These are phyloP conservation scores for Isaurus tuberculatus DNA, from an alignment of 92 coral and sea anemone species.

Conservation along the genomic window DNA sequence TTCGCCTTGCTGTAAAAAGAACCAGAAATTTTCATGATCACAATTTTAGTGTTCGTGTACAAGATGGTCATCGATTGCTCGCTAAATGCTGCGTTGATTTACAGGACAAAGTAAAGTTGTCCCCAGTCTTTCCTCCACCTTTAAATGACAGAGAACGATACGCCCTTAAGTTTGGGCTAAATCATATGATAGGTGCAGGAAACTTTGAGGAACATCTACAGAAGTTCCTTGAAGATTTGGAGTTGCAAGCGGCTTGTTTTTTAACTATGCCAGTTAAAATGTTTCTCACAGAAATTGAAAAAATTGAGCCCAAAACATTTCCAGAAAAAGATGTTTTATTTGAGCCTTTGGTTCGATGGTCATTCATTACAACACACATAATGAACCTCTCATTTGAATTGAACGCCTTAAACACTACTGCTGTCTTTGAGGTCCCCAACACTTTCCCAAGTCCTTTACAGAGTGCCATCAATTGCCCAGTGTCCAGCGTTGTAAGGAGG, in stretches of 20 bases:
- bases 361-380: neutral
- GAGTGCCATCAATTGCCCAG: neutral
- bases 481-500: neutral
- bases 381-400: neutral
- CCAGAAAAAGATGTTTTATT: neutral
- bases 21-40: constrained; percentile 33
- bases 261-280: neutral
- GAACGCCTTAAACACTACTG: neutral
- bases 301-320: neutral
- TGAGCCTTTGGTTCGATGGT: constrained; percentile 20
- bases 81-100: constrained; percentile 8
- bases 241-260: neutral
- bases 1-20: neutral
- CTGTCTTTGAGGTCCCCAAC: neutral
- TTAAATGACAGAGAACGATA: constrained; percentile 53
- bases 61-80: constrained; percentile 48
- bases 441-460: neutral
- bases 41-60: constrained; percentile 42
- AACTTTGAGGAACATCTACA: constrained; percentile 4
- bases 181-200: neutral
- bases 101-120: neutral
- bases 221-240: neutral
- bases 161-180: constrained; percentile 35
- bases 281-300: neutral
- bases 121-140: constrained; percentile 12